Evolutionary conservation across 2,113 vertebrate species (phyloP), one percentile per base, ranked within the genome.

Genomic region (Podarcis cretensis): DNA sequence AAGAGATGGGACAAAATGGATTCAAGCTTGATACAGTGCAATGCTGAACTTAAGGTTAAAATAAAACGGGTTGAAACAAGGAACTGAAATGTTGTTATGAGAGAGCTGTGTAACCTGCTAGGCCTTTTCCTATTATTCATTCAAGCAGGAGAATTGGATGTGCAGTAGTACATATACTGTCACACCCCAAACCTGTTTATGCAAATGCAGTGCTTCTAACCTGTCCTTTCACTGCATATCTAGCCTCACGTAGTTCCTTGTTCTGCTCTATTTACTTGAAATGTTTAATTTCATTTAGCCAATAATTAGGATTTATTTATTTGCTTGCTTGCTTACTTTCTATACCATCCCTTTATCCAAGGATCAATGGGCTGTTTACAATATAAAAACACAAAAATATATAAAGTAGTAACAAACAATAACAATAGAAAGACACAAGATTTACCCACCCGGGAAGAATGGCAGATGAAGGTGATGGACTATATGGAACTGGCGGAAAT

Each of bases 21-120:
- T 86, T 4, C 12, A 79, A 85, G 18, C 84, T 0, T 1, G 20
- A 35, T 86, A 73, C 71, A 93, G 83, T 93, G 90, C 78, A 84
- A 3, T 87, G 76, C 74, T 73, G 87, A 85, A 87, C 81, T 88
- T 4, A 87, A 10, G 27, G 43, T 0, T n/a, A 74, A 25, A 80
- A 75, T 0, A 6, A 88, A 83, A 1, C 25, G 9, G 48, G 48
- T 54, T 12, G 40, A 81, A 54, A 20, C 65, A 0, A 1, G 14
- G 25, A 73, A 85, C 57, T 1, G 0, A 5, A 83, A 89, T 32
- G 68, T 20, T 86, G 2, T 32, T n/a, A 68, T 68, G 16, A 30
- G 59, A 37, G 0, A 25, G 14, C 32, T 0, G 1, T 74, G 68
- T 66, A 57, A 91, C 85, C 23, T 75, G 37, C 20, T 68, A 83